A percentile compares a stretch with the other conserved stretches of the same genome.
Conservation (phyloP, 2,113 vertebrate species). For the Hypanus sabinus region DNA sequence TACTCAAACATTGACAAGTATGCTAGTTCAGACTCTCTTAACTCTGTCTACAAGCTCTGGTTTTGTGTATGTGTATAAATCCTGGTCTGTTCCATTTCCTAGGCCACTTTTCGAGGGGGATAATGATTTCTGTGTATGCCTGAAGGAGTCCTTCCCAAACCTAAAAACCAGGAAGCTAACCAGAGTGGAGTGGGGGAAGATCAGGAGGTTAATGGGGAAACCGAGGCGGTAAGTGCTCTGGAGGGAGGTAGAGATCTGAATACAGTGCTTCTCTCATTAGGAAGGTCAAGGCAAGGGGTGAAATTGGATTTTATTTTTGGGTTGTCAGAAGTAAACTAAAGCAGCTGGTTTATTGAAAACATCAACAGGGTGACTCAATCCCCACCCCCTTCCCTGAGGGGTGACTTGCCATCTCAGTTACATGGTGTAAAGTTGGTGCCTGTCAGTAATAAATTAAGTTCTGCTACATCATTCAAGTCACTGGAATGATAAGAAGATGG, state of each 20-base stretch:
- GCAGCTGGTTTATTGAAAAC: background rate
- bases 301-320: background rate
- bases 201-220: constrained; percentile 94
- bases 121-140: constrained; percentile 96
- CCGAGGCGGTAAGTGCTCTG: constrained; percentile 73
- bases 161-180: constrained; percentile 93
- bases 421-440: too few species aligned
- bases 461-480: too few species aligned
- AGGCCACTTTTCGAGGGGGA: constrained; percentile 97
- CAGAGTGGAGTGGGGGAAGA: constrained; percentile 94
- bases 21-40: constrained; percentile 40
- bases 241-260: too few species aligned
- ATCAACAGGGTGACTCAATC: background rate
- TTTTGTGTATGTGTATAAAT: background rate
- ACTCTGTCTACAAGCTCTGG: background rate
- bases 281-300: background rate
- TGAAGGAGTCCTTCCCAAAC: constrained; percentile 95
- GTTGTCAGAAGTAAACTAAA: background rate
- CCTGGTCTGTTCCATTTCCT: constrained; percentile 44
- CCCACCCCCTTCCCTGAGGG: background rate
- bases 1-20: constrained; percentile 98
- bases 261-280: background rate
- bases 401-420: too few species aligned
- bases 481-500: background rate
- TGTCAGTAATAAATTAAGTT: too few species aligned